Base-by-base conservation (phyloP, 2,888 invertebrate species). In the Apamea anceps region DNA sequence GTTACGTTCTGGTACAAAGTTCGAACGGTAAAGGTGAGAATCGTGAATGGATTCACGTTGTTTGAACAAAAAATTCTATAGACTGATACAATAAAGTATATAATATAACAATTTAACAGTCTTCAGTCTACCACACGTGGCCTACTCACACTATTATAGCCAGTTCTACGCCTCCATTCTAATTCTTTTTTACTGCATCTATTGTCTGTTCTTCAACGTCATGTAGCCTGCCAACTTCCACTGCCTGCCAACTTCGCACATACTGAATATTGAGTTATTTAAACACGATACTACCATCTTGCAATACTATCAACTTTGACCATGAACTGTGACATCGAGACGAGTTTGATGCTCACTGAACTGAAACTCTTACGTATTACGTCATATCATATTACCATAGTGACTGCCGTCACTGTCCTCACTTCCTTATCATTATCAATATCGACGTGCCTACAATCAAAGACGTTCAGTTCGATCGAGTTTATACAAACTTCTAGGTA, bases 21-120 rank as follows among this genome's bases (percentile, higher is more conserved):
- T 73, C 51, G 28, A 45, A 60, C 74, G 37, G 0, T 57, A 74
- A 84, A 82, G 74, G 82, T 82, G 79, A 48, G 60, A 70, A 60
- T 70, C 82, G 84, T 82, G 82, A 79, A 51, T 6, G 12, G 37
- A 62, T 62, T 28, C 70, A 82, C 82, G 84, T 66, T 60, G 83
- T 65, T 63, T 28, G 2, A 70, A 77, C 60, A 77, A 81, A 82
- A 82, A 77, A 67, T 7, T 45, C 2, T 15, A 48, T 48, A 48
- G 15, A 48, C 48, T 15, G 48, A 48, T 15, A 48, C 48, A 48
- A 48, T 48, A 3, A 13, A 48, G 13, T 48, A 13, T 15, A 48
- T 48, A 5, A 0, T 15, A 48, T 48, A 15, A 48, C 0, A 54
- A 32, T 48, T 37, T 15, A 13, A 57, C 6, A 32, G 18, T 18